Conservation (phyloP, 35 echinoderm and acorn worm species). For the Heliocidaris tuberculata region DNA sequence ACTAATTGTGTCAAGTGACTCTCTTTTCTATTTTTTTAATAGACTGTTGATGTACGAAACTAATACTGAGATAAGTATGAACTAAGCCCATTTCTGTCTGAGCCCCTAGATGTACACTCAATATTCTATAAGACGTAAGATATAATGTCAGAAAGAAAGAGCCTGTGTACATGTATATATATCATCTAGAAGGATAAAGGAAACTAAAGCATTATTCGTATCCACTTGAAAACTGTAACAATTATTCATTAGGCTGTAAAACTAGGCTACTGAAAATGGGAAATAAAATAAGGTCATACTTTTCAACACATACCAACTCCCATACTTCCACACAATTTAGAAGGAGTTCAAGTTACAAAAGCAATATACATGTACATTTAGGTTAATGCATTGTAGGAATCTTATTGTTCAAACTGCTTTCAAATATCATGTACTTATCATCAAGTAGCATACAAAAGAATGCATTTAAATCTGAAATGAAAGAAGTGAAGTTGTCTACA, state of each 20-base stretch:
- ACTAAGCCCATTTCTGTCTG: neutral
- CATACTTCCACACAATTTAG: neutral
- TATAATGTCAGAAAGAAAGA: neutral
- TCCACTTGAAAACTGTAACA: neutral
- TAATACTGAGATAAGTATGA: neutral
- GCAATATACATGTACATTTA: neutral
- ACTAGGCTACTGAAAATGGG: neutral
- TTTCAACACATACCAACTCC: neutral
- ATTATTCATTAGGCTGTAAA: neutral
- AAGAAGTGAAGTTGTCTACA: neutral
- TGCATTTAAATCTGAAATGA: neutral
- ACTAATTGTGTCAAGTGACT: slow-evolving; percentile 2
- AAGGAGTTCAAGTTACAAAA: neutral
- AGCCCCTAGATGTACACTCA: neutral
- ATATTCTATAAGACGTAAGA: neutral
- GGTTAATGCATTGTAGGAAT: neutral
- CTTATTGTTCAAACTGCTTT: neutral
- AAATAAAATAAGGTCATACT: neutral
- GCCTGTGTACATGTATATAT: no score
- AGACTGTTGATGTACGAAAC: neutral
- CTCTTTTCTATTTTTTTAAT: neutral
- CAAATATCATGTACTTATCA: neutral
- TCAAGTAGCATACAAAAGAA: neutral
- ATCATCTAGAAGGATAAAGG: neutral
- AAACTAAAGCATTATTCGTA: neutral